Evolutionary conservation across 37 sponge, comb jelly and placozoan genomes (phyloP), one percentile per base, ranked within the genome.

Genomic region (Ephydatia muelleri): DNA sequence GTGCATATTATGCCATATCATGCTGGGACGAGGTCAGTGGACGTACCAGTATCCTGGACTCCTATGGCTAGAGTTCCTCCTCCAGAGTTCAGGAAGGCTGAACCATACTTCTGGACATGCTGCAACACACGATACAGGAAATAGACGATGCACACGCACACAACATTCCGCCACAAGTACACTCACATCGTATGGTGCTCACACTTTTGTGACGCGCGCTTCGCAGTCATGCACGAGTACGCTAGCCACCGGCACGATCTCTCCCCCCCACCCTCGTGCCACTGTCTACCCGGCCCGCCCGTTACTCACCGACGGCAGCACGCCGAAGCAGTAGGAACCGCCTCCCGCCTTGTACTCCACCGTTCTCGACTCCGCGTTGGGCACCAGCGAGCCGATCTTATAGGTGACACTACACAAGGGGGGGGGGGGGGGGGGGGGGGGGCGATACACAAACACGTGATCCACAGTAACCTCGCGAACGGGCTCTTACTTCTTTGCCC

Each of bases 311-410:
- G 57, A 32, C 34, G 79, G 83, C 16, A 90, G 32, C 0, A 71
- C 68, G n/a, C 65, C 68, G 33, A 26, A 33, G 0, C 47, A 35
- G 72, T 90, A 90, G 39, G 70, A 57, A 0, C 86, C 86, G 21
- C 91, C 84, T 0, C 91, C 91, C 40, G 73, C 38, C 72, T 91
- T 91, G 73, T 79, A 91, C 34, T 91, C 91, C 21, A 91, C 75
- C 29, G 72, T 71, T 8, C 91, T 70, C 0, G 87, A 86, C 72
- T 91, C 91, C 1, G 68, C 82, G 4, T 40, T 38, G 1, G 32
- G 35, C 27, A 86, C 66, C n/a, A 82, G 22, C n/a, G 82, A 22
- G 34, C 91, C 91, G 48, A 90, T 66, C n/a, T 40, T 49, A 49
- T 89, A 89, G 28, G 70, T 49, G 0, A 47, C 12, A 67, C 88